A percentile compares a stretch with the other conserved stretches of the same genome.
Conservation (phyloP, 2,113 vertebrate species). For the Nothobranchius furzeri region DNA sequence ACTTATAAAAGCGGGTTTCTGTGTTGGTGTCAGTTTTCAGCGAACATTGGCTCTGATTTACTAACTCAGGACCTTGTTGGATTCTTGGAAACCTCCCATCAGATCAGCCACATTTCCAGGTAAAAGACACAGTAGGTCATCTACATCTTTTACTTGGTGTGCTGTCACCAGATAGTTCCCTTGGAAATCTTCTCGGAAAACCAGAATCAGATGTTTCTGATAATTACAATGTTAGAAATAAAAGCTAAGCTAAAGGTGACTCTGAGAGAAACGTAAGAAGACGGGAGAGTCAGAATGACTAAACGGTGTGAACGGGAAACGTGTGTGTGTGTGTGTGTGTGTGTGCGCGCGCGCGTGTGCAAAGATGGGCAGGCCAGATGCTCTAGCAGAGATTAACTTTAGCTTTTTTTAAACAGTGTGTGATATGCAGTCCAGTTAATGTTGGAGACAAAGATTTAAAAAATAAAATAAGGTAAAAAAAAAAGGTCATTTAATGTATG, state of each 20-base stretch:
- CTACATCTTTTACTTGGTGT: neutral
- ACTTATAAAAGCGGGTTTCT: constrained; percentile 1
- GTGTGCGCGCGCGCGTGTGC: neutral
- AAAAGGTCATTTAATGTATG: no score
- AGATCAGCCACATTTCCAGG: constrained; percentile 16
- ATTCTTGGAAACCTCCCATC: constrained; percentile 19
- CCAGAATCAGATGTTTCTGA: neutral
- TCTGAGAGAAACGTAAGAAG: constrained; percentile 9
- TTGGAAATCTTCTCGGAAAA: neutral
- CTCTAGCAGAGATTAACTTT: neutral
- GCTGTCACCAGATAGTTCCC: neutral
- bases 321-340: constrained; percentile 2
- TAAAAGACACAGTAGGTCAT: constrained; percentile 15
- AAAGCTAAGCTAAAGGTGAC: neutral
- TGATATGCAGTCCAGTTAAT: no score
- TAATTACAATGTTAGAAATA: neutral
- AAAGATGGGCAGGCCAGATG: neutral
- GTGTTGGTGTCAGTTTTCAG: neutral
- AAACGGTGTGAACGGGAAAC: constrained; percentile 27
- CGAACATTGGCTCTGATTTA: neutral
- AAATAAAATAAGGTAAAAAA: no score
- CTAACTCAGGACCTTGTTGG: neutral
- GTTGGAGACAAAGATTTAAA: no score
- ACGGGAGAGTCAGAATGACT: constrained; percentile 31
- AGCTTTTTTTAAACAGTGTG: no score